Evolutionary conservation across 2,113 vertebrate species (phyloP).

Genomic region (Elephantulus edwardii): DNA sequence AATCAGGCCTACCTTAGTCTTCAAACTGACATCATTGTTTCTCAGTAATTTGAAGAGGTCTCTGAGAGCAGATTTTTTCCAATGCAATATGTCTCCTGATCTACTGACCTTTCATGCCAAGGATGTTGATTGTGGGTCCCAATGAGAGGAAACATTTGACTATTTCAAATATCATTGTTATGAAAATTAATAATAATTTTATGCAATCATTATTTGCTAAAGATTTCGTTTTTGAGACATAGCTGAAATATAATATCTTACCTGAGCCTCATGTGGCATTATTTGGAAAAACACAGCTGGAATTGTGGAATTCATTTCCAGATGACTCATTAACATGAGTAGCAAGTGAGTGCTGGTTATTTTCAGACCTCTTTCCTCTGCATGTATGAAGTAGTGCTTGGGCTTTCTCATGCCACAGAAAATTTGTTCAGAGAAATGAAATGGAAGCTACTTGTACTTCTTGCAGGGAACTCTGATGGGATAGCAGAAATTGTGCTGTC

Average conservation of each 20-base stretch:
- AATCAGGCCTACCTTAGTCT: no score
- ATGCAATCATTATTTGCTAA: not conserved
- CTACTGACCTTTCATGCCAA: no score
- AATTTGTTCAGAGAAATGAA: not conserved
- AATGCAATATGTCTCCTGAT: no score
- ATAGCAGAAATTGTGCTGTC: no score
- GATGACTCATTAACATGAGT: not conserved
- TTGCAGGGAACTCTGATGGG: no score
- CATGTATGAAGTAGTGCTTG: not conserved
- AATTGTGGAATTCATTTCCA: not conserved
- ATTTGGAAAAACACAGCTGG: not conserved
- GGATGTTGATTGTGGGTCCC: no score
- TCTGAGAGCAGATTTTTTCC: no score
- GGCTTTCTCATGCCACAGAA: not conserved
- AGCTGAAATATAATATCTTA: not conserved
- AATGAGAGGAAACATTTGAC: no score
- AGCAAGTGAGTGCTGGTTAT: not conserved
- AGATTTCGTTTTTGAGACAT: not conserved
- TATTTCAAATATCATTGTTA: no score
- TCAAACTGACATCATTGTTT: no score
- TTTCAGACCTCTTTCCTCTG: not conserved
- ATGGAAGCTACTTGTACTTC: not conserved
- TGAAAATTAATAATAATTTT: no score
- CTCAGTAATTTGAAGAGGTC: no score
- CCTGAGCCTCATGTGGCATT: not conserved